Evolutionary conservation across 1,140 invertebrate genomes (phyloP).

Genomic region (Polypedilum vanderplanki): DNA sequence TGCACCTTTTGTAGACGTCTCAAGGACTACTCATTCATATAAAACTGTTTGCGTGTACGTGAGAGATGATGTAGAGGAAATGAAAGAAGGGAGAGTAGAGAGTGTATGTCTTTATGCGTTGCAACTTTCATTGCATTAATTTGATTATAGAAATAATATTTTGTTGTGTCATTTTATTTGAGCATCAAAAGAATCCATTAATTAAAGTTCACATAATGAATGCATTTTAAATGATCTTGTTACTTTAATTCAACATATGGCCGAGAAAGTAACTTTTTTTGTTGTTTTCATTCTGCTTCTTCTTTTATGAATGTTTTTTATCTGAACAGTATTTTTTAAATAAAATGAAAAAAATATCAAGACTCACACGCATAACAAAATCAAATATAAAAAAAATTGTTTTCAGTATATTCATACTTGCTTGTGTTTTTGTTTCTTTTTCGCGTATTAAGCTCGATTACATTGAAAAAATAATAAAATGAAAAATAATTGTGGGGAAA

Average conservation of each 20-base stretch:
- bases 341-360: too few species aligned
- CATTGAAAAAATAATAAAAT: background rate
- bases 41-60: background rate
- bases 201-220: background rate
- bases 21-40: conserved; percentile 11
- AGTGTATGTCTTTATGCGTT: too few species aligned
- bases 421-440: background rate
- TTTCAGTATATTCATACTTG: background rate
- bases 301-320: background rate
- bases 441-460: background rate
- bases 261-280: conserved; percentile 17
- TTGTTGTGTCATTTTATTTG: too few species aligned
- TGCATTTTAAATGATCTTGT: background rate
- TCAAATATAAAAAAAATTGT: conserved; percentile 3
- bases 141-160: too few species aligned
- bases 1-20: background rate
- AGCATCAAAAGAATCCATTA: too few species aligned
- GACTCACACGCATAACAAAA: background rate
- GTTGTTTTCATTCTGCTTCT: background rate
- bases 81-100: too few species aligned
- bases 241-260: conserved; percentile 8
- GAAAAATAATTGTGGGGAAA: background rate
- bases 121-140: too few species aligned
- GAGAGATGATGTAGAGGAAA: too few species aligned
- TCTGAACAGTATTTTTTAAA: background rate